Evolutionary conservation across 2,888 invertebrate genomes (phyloP), one percentile per base, ranked within the genome.

Genomic region (Gymnoscelis rufifasciata): DNA sequence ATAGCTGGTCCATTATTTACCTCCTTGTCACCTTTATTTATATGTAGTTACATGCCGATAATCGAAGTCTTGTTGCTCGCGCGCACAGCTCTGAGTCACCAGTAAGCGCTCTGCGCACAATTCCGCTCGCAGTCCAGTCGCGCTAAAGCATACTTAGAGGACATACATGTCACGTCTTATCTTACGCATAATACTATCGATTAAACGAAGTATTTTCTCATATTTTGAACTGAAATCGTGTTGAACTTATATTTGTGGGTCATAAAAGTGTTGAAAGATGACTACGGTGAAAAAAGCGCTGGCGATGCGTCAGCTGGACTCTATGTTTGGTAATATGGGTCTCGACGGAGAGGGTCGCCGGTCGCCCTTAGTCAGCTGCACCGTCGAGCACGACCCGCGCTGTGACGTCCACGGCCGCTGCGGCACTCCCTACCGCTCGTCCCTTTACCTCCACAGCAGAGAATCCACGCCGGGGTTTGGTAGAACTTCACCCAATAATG

Each of bases 361-460:
- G 47, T 84, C 83, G 45, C 81, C 88, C 38, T 55, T 79, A 41
- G 87, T 87, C 58, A 86, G 78, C 70, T 89, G 89, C 29, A 89
- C 89, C 63, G 83, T 90, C 38, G 92, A 92, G 60, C 82, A 83
- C 62, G 88, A 88, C 73, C 86, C 88, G 53, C 91, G 91, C 53
- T 94, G 94, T 70, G 93, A 93, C 65, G 92, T 94, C 26, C 94
- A 94, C 73, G 93, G 93, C 30, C 78, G 87, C 27, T 83, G 82
- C 69, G 72, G 75, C 51, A 82, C 86, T 40, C 82, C 84, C 12
- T 78, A 84, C 55, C 71, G 83, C 46, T 87, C 87, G 5, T 86
- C 87, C 29, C 73, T 87, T 30, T 88, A 86, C 54, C 74, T 87
- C 43, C 86, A 87, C 63, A 82, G 83, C 62, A 68, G 88, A 66